These are phyloP conservation scores for Azemiops feae DNA, from an alignment of 2,113 vertebrate species.

Conservation along the genomic window DNA sequence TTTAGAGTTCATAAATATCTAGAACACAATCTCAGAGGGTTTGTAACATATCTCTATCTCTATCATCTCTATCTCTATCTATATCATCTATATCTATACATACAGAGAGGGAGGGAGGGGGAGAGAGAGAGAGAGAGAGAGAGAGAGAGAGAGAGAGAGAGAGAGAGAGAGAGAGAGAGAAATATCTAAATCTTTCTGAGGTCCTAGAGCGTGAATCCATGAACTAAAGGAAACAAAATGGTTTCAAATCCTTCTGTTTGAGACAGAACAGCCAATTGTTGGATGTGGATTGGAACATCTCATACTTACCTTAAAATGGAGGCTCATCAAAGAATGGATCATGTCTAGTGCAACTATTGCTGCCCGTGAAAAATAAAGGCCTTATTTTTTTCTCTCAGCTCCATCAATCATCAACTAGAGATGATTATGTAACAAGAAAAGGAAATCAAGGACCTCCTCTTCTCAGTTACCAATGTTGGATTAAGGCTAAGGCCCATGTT, in stretches of 20 bases:
- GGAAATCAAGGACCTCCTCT: not conserved
- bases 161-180: not conserved
- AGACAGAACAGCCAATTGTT: not conserved
- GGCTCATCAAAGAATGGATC: not conserved
- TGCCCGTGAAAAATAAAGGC: not conserved
- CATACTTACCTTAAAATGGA: not conserved
- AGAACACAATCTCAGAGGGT: not conserved
- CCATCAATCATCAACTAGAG: not conserved
- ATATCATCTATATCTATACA: no score
- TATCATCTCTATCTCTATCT: no score
- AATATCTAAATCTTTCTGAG: not conserved
- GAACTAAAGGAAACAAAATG: no score
- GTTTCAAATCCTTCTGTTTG: not conserved
- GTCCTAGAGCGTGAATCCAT: not conserved
- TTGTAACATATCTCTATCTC: not conserved
- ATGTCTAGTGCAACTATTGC: not conserved
- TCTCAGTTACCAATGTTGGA: not conserved
- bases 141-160: no score
- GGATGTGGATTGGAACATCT: not conserved
- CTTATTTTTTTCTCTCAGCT: not conserved
- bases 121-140: no score
- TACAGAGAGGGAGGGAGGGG: no score
- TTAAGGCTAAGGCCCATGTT: not conserved
- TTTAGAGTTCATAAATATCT: constrained; percentile 2
- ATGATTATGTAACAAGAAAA: not conserved